phyloP scores from a whole-genome alignment of 2,888 invertebrate genomes.

The Graphium colonna region DNA sequence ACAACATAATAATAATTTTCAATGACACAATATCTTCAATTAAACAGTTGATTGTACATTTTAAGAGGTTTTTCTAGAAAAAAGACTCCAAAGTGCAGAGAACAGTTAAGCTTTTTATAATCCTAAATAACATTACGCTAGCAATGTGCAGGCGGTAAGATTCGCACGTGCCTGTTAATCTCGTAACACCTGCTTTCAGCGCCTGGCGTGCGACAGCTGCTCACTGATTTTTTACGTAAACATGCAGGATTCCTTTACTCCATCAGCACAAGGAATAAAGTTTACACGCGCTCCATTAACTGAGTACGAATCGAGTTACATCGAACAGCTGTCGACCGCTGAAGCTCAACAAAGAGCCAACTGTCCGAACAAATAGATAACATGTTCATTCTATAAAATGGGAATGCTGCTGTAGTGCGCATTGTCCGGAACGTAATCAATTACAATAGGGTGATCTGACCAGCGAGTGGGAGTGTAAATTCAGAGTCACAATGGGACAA shows the following conservation, averaged over 20 bases:
- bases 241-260: conserved; percentile 8
- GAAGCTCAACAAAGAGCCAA: conserved; percentile 50
- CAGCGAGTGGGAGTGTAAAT: conserved; percentile 21
- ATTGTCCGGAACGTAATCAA: conserved; percentile 27
- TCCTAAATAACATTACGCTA: conserved; percentile 38
- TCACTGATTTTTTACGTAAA: conserved; percentile 33
- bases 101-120: no score
- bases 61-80: no score
- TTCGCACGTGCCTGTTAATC: conserved; percentile 18
- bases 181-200: conserved; percentile 13
- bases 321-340: conserved; percentile 61
- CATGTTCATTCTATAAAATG: conserved; percentile 23
- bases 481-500: conserved; percentile 10
- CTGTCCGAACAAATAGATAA: conserved; percentile 31
- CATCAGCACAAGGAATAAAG: conserved; percentile 1
- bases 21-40: no score
- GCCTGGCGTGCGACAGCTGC: conserved; percentile 1
- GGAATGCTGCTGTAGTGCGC: conserved; percentile 25
- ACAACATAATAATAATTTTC: no score
- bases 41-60: no score
- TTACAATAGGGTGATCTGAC: conserved; percentile 26
- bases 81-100: no score
- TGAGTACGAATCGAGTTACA: conserved; percentile 64
- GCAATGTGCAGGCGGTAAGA: conserved; percentile 7
- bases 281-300: conserved; percentile 58